Percentiles rank a stretch among this genome's conserved stretches.
These are phyloP conservation scores for Stegodyphus mimosarum DNA, from an alignment of 1,140 invertebrate genomes.

Conservation along the genomic window DNA sequence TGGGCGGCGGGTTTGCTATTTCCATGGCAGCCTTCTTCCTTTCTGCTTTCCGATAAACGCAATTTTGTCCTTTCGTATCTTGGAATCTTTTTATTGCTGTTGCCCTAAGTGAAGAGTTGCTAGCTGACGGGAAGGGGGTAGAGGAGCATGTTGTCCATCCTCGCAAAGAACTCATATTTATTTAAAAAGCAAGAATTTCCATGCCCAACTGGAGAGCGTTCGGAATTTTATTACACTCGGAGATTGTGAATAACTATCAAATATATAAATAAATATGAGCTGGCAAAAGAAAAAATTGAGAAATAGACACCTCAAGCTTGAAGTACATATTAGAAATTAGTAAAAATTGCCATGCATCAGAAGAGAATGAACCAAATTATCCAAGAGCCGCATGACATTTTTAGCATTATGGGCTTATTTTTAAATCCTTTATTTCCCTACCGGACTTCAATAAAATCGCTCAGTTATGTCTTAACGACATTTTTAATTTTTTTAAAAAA, in stretches of 20 bases:
- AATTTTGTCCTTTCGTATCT: slow-evolving; percentile 53
- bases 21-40: slow-evolving; percentile 50
- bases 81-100: slow-evolving; percentile 61
- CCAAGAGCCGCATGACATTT: too few species aligned
- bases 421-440: too few species aligned
- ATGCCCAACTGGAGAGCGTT: neutral
- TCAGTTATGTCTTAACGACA: too few species aligned
- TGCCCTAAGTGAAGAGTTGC: slow-evolving; percentile 40
- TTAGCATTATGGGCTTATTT: too few species aligned
- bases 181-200: slow-evolving; percentile 49
- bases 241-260: neutral
- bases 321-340: too few species aligned
- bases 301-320: too few species aligned
- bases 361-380: too few species aligned
- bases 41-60: slow-evolving; percentile 39
- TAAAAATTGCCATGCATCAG: too few species aligned
- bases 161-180: slow-evolving; percentile 39
- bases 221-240: slow-evolving; percentile 8
- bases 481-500: too few species aligned
- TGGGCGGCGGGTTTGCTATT: slow-evolving; percentile 36
- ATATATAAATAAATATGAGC: too few species aligned
- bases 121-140: neutral
- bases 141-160: neutral
- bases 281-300: too few species aligned
- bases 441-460: too few species aligned